These are phyloP conservation scores for Eudyptes chrysolophus DNA, from an alignment of 2,113 vertebrate species.

Conservation along the genomic window DNA sequence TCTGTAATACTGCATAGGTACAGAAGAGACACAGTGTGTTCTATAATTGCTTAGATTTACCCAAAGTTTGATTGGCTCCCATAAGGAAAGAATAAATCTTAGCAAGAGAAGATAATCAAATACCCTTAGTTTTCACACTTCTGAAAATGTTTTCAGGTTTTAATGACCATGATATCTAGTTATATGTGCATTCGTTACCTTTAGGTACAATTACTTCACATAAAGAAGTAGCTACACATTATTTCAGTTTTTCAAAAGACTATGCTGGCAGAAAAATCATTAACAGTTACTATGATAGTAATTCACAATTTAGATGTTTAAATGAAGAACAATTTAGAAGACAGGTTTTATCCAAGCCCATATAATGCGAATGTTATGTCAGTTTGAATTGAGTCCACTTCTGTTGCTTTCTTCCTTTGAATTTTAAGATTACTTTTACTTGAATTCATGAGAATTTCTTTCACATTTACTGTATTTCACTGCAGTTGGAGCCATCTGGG, in stretches of 20 bases:
- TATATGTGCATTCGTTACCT: background rate
- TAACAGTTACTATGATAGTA: conserved; percentile 20
- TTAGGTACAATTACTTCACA: background rate
- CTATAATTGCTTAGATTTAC: background rate
- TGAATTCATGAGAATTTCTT: conserved; percentile 72
- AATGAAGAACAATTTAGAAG: conserved; percentile 61
- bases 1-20: background rate
- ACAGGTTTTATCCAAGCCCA: conserved; percentile 55
- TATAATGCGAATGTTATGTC: conserved; percentile 66
- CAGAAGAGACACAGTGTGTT: background rate
- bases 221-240: background rate
- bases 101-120: background rate
- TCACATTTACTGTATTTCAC: conserved; percentile 70
- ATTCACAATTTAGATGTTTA: conserved; percentile 56
- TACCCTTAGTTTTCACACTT: background rate
- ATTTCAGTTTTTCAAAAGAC: conserved; percentile 36
- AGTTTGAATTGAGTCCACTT: conserved; percentile 61
- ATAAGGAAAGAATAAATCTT: background rate
- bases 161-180: background rate
- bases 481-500: conserved; percentile 71
- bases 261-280: conserved; percentile 43
- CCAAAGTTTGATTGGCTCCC: background rate
- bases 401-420: conserved; percentile 45
- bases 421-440: conserved; percentile 71
- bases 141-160: background rate